Base-by-base conservation (phyloP, 53 echinoderm and acorn worm species). In the Stichopus horrens region DNA sequence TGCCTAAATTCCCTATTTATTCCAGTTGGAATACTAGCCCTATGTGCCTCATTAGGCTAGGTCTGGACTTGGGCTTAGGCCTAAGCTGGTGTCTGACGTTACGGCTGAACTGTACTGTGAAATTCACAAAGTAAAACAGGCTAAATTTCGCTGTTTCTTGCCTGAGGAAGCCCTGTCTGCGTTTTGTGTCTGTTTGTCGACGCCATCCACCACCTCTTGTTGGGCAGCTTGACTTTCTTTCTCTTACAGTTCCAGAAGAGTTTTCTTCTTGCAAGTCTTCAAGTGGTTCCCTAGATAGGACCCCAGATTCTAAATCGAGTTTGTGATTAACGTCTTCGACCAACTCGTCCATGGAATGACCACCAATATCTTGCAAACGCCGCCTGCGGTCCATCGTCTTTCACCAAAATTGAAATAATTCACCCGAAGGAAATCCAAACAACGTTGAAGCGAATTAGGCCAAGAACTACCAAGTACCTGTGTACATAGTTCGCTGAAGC, bases 361-460 rank as follows among this genome's bases (percentile, higher is more conserved):
- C 81, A 18, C 81, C 58, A 6, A 81, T 57, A 81, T 81, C 58
- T 20, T 6, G 18, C 4, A 81, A 54, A 1, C 81, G 81, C 19
- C 57, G 81, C 58, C 18, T 58, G 9, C 81, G 81, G 81, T 81
- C 81, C 81, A 81, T 81, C 57, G n/a, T 57, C 37, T 37, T 37
- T 37, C 37, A 37, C 37, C 37, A 37, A 37, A 37, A 37, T 37
- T 37, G 37, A 37, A 37, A 37, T 37, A 37, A 37, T 37, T 37
- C 0, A 37, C 37, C 37, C 0, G 37, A 37, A 37, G 37, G 37
- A 37, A 37, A 37, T 37, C 37, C 37, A 37, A n/a, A n/a, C 37
- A 37, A 37, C 37, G 37, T 37, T 37, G 2, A 37, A 37, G 37
- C 37, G 37, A 37, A 37, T 37, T 37, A 37, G 37, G 37, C 37